Evolutionary conservation across 1,140 invertebrate species (phyloP).

Genomic region (Pectinophora gossypiella): DNA sequence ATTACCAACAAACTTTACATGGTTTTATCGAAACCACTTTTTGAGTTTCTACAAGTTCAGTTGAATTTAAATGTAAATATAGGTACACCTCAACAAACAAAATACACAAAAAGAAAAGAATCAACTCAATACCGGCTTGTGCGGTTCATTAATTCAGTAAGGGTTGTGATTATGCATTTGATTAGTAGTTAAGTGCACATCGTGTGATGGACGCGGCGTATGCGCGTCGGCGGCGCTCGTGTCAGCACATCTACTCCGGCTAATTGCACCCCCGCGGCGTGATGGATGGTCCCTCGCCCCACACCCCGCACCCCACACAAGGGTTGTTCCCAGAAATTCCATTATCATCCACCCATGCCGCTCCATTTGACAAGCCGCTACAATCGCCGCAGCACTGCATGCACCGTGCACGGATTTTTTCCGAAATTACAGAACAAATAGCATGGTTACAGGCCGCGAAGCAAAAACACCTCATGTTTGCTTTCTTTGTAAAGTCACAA

Average conservation of each 20-base stretch:
- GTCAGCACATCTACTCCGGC: constrained; percentile 65
- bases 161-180: constrained; percentile 9
- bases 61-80: no score
- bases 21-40: no score
- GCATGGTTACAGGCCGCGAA: neutral
- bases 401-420: constrained; percentile 4
- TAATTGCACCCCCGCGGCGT: constrained; percentile 70
- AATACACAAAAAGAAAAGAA: no score
- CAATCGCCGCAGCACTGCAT: constrained; percentile 16
- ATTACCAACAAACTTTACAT: no score
- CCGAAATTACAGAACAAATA: constrained; percentile 32
- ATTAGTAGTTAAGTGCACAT: constrained; percentile 11
- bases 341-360: constrained; percentile 48
- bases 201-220: constrained; percentile 38
- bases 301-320: constrained; percentile 42
- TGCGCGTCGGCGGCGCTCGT: constrained; percentile 39
- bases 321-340: constrained; percentile 73
- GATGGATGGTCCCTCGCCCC: constrained; percentile 60
- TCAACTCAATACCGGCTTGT: no score
- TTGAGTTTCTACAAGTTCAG: no score
- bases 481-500: neutral
- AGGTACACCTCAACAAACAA: no score
- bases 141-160: neutral
- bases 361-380: constrained; percentile 50
- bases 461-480: no score